Conservation (phyloP, 2,797 vertebrate genomes). For the Tokudaia muenninki region DNA sequence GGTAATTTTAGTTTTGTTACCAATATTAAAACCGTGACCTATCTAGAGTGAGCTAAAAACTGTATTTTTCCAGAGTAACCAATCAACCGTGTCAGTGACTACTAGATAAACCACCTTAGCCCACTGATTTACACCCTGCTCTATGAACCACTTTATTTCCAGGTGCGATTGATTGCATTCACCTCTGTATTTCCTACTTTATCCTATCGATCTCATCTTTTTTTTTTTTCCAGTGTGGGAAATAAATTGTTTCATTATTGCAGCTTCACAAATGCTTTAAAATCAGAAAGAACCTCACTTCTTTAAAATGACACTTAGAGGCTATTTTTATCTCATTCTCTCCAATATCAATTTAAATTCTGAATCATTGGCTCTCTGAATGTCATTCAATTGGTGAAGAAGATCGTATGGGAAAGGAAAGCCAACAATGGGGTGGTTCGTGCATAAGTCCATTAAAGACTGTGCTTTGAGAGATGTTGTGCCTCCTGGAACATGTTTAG, state of each 20-base stretch:
- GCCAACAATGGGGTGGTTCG: background rate
- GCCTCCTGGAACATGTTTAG: background rate
- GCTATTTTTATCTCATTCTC: conserved; percentile 54
- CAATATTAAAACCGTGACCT: background rate
- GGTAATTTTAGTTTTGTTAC: background rate
- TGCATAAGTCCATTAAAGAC: background rate
- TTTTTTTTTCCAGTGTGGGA: background rate
- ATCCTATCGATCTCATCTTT: background rate
- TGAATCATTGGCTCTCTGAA: conserved; percentile 2
- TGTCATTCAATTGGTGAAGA: background rate
- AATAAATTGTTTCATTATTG: background rate
- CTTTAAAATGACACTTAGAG: conserved; percentile 11
- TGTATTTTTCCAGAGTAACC: background rate
- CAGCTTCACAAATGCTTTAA: conserved; percentile 16
- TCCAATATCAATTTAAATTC: conserved; percentile 49
- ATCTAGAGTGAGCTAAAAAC: background rate
- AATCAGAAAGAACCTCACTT: background rate
- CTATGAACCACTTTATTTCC: background rate
- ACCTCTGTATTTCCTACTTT: background rate
- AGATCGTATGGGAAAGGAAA: background rate
- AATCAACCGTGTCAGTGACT: background rate
- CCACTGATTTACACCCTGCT: background rate
- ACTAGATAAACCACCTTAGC: background rate
- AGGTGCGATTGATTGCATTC: background rate
- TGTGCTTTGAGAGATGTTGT: background rate